Base-by-base conservation (phyloP, 2,888 invertebrate species). In the Limnephilus marmoratus region DNA sequence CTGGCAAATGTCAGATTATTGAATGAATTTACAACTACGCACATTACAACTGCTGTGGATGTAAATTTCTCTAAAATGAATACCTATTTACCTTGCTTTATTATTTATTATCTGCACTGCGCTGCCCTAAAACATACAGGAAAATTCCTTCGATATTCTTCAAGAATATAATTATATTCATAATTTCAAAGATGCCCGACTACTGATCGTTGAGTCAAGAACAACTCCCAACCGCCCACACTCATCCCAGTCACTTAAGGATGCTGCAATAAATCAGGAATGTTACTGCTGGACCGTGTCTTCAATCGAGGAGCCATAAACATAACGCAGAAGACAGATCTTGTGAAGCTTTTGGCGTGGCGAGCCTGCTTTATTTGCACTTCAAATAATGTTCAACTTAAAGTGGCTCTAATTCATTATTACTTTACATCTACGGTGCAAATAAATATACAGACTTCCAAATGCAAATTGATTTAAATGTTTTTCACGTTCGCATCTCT, bases 251-350 rank as follows among this genome's bases (percentile, higher is more conserved):
- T n/a, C 87, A 87, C 87, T 87, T 87, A 68, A 87, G 87, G 87
- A 87, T 68, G 87, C 53, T 87, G 68, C 80, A 41, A 88, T 88
- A 88, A 88, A 68, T 88, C 88, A 88, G 88, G 37, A 86, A 86
- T 53, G 53, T 86, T 29, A 24, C n/a, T 41, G 85, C 24, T 34
- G n/a, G 68, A 88, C 80, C 88, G 31, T 34, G 68, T 34, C 80
- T 80, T 80, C 31, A 34, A 53, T 88, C 45, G n/a, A 18, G 88
- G 24, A 68, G 15, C 24, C 68, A 80, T 37, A 68, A 88, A 88
- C 88, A 88, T 5, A 80, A 68, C 18, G 24, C 53, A 31, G 31
- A 80, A 68, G 24, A 31, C 15, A 80, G 34, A 80, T 9, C 18
- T 80, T 34, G 12, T 80, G 29, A 24, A 88, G 31, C 68, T 3